Evolutionary conservation across 2,888 invertebrate genomes (phyloP).

Genomic region (Muscina levida): DNA sequence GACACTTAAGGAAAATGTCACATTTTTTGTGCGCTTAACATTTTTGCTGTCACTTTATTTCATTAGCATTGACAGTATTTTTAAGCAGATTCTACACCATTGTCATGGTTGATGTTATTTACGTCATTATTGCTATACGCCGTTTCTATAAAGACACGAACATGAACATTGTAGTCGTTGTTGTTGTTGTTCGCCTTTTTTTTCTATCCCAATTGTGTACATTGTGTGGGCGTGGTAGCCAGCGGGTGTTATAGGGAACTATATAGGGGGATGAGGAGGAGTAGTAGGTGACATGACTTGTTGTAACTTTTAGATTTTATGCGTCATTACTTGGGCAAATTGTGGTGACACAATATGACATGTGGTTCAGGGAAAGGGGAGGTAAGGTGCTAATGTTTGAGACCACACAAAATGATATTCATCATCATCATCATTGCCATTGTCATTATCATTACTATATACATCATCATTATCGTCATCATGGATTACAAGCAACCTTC

Average conservation of each 20-base stretch:
- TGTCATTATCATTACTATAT: neutral
- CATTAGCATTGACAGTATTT: constrained; percentile 6
- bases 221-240: too few relatives aligned
- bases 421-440: neutral
- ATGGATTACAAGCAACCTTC: too few relatives aligned
- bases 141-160: too few relatives aligned
- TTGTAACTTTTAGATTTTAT: constrained; percentile 40
- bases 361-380: too few relatives aligned
- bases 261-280: too few relatives aligned
- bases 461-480: neutral
- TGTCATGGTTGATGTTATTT: neutral
- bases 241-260: too few relatives aligned
- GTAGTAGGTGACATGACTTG: neutral
- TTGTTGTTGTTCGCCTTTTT: too few relatives aligned
- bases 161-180: too few relatives aligned
- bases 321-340: constrained; percentile 45
- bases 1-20: neutral
- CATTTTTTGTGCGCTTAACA: neutral
- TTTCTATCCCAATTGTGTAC: too few relatives aligned
- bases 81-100: neutral
- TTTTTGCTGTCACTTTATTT: constrained; percentile 13
- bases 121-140: too few relatives aligned
- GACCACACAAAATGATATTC: constrained; percentile 49
- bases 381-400: neutral
- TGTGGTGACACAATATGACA: neutral